Evolutionary conservation across 2,888 invertebrate genomes (phyloP).

Genomic region (Dryococelus australis): DNA sequence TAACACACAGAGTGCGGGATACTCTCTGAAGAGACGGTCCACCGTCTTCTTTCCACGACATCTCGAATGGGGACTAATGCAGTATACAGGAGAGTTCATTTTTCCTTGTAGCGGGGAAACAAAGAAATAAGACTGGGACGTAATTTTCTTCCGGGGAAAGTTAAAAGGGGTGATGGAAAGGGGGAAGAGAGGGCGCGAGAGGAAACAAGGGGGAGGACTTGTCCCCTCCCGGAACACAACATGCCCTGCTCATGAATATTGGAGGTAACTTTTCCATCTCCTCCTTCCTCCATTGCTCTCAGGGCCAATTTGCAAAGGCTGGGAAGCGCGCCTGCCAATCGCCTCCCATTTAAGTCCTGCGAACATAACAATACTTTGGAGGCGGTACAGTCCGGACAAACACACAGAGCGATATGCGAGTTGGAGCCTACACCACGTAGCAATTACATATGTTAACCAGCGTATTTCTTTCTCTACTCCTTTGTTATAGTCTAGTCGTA

Average conservation of each 20-base stretch:
- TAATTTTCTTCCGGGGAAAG: slow-evolving; percentile 16
- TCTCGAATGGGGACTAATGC: not conserved
- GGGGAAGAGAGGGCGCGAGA: not conserved
- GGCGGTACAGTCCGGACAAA: not conserved
- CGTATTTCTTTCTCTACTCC: too few species aligned
- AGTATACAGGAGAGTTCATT: not conserved
- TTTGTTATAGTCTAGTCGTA: too few species aligned
- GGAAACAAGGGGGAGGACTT: not conserved
- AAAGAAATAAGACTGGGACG: not conserved
- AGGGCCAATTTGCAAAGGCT: not conserved
- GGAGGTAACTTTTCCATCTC: slow-evolving; percentile 8
- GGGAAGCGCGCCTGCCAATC: not conserved
- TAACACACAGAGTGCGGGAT: too few species aligned
- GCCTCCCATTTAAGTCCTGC: not conserved
- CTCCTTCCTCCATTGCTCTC: not conserved
- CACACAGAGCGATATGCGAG: not conserved
- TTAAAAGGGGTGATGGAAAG: not conserved
- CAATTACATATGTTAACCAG: too few species aligned
- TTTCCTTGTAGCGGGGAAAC: not conserved
- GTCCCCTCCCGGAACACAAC: not conserved
- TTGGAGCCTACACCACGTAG: too few species aligned
- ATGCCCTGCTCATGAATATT: not conserved
- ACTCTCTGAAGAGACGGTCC: not conserved
- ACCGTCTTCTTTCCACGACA: not conserved
- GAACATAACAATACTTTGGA: not conserved